phyloP scores from a whole-genome alignment of 2,113 vertebrate species.

The Bos taurus region ARS-UCD2.0 NC_037331.1:45689501-45690000 shows the following conservation, averaged over 20 bases:
- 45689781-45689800: fast-evolving
- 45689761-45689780: background rate
- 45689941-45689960: background rate
- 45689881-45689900: background rate
- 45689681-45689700: background rate
- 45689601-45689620: background rate
- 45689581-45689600: background rate
- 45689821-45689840: background rate
- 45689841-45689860: background rate
- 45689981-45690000: background rate
- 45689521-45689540: background rate
- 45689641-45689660: background rate
- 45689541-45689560: background rate
- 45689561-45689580: background rate
- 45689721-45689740: background rate
- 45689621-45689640: background rate
- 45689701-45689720: background rate
- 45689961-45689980: background rate
- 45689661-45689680: background rate
- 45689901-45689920: background rate
- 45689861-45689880: background rate
- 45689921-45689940: background rate
- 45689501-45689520: background rate
- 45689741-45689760: background rate
- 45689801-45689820: background rate